Conservation (phyloP, 1,140 invertebrate species). For the Drosophila malerkotliana region DNA sequence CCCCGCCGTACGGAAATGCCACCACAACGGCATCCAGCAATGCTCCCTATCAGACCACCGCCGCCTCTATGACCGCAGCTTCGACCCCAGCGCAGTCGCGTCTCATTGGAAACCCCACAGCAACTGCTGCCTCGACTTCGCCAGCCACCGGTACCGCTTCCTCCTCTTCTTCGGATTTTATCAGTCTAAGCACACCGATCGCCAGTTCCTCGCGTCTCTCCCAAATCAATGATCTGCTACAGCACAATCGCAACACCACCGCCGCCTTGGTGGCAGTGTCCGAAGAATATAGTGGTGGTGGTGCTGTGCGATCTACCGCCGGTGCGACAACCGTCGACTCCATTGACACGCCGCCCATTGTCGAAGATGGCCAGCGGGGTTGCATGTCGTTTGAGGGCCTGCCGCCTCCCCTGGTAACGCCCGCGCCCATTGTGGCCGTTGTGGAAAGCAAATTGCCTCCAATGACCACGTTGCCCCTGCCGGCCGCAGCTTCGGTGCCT, state of each 20-base stretch:
- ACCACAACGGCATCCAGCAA: slow-evolving; percentile 78
- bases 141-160: neutral
- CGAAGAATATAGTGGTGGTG: slow-evolving; percentile 50
- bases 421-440: slow-evolving; percentile 70
- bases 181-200: slow-evolving; percentile 67
- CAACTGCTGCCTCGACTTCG: slow-evolving; percentile 31
- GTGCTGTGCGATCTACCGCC: slow-evolving; percentile 9
- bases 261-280: slow-evolving; percentile 74
- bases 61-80: slow-evolving; percentile 48
- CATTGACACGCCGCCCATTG: slow-evolving; percentile 74
- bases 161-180: slow-evolving; percentile 47
- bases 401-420: slow-evolving; percentile 68
- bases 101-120: slow-evolving; percentile 24
- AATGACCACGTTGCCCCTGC: slow-evolving; percentile 14
- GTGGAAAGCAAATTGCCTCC: slow-evolving; percentile 46
- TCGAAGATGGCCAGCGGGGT: slow-evolving; percentile 63
- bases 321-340: slow-evolving; percentile 48
- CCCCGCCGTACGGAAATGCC: slow-evolving; percentile 72
- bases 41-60: slow-evolving; percentile 73
- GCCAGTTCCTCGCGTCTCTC: slow-evolving; percentile 75
- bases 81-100: slow-evolving; percentile 36
- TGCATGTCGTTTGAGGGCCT: slow-evolving; percentile 68
- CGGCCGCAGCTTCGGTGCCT: slow-evolving; percentile 4
- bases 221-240: slow-evolving; percentile 80
- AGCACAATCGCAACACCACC: slow-evolving; percentile 79